Evolutionary conservation across 2,797 vertebrate genomes (phyloP).

Genomic region (Takifugu rubripes): DNA sequence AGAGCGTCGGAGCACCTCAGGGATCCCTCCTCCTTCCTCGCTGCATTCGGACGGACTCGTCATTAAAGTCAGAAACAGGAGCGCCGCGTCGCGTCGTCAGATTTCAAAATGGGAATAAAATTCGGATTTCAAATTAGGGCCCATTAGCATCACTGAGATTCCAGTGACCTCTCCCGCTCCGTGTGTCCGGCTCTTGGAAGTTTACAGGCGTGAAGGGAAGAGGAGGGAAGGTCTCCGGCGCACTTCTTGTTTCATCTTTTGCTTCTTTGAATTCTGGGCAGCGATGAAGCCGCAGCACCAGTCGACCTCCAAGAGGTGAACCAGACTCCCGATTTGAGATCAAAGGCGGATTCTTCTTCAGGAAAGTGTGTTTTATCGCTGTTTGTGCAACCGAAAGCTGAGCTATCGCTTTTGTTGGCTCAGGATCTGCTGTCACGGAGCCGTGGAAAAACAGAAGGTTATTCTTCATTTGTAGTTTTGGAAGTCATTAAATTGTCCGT

Average conservation of each 20-base stretch:
- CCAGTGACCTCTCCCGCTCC: slow-evolving; percentile 49
- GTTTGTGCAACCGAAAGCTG: too few species aligned
- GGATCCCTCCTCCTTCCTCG: slow-evolving; percentile 33
- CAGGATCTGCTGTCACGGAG: too few species aligned
- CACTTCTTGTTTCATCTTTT: background rate
- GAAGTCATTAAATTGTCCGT: too few species aligned
- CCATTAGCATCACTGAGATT: slow-evolving; percentile 75
- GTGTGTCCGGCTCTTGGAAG: slow-evolving; percentile 45
- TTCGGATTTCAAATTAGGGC: slow-evolving; percentile 67
- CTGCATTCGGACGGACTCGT: slow-evolving; percentile 61
- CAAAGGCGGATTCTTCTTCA: too few species aligned
- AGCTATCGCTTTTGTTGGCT: too few species aligned
- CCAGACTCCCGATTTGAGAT: too few species aligned
- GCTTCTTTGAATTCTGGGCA: slow-evolving; percentile 6
- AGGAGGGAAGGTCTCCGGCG: slow-evolving; percentile 9
- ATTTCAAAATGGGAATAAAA: slow-evolving; percentile 70
- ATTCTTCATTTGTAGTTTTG: too few species aligned
- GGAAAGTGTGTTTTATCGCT: too few species aligned
- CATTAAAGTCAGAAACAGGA: slow-evolving; percentile 69
- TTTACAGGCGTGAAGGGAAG: slow-evolving; percentile 35
- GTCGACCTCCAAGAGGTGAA: slow-evolving; percentile 25
- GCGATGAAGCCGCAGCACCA: slow-evolving; percentile 7
- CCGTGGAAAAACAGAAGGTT: too few species aligned
- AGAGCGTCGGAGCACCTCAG: slow-evolving; percentile 72
- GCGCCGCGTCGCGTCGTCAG: slow-evolving; percentile 57